These are phyloP conservation scores for Chrysemys picta DNA, from an alignment of 2,113 vertebrate genomes.

Conservation along the genomic window DNA sequence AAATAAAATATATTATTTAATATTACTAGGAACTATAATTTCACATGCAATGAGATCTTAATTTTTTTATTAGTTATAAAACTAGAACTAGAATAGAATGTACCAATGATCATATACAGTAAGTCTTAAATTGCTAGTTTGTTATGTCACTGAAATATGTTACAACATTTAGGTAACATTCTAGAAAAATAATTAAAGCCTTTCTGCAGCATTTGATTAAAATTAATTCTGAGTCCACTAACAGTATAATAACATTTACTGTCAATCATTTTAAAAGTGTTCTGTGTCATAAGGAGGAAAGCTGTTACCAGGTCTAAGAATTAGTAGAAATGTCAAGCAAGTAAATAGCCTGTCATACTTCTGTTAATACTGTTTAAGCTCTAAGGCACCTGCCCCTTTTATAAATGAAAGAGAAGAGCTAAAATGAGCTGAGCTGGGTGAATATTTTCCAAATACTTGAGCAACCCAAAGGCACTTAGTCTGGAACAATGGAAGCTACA, in stretches of 20 bases:
- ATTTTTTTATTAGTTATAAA: conserved; percentile 14
- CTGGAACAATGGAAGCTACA: neutral
- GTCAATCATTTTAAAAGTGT: conserved; percentile 80
- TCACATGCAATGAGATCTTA: neutral
- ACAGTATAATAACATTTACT: conserved; percentile 75
- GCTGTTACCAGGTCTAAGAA: conserved; percentile 73
- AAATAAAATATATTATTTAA: neutral
- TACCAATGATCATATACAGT: neutral
- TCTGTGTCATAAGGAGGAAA: conserved; percentile 71
- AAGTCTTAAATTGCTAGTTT: conserved; percentile 46
- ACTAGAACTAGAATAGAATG: conserved; percentile 37
- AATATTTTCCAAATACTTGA: neutral
- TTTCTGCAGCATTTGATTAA: conserved; percentile 74
- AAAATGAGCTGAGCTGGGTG: neutral
- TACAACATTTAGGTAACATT: conserved; percentile 36
- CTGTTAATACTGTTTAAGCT: conserved; percentile 77
- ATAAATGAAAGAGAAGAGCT: conserved; percentile 30
- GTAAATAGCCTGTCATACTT: conserved; percentile 69
- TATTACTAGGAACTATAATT: neutral
- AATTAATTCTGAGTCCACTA: conserved; percentile 79
- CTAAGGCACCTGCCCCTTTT: conserved; percentile 27
- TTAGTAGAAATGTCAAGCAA: conserved; percentile 69
- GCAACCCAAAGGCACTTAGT: neutral
- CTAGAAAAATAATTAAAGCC: conserved; percentile 61
- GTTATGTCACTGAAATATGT: conserved; percentile 37